Conservation (phyloP, 2,113 vertebrate species). For the Coptodon rendalli region DNA sequence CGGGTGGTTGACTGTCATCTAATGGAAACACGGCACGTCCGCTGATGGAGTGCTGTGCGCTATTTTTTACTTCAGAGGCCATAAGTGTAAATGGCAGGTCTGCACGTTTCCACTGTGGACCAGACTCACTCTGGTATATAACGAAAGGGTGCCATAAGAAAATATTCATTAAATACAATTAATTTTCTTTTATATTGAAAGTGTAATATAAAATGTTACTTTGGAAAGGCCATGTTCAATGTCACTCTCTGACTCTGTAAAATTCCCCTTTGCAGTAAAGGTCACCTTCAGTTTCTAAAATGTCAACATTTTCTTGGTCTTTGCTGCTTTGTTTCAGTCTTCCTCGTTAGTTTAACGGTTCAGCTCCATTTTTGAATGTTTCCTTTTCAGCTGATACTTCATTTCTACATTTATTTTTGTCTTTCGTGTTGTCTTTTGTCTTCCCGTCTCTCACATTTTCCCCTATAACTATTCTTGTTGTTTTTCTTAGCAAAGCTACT, state of each 20-base stretch:
- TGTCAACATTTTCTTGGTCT: neutral
- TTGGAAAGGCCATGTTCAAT: neutral
- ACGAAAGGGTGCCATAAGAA: neutral
- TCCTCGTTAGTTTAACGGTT: neutral
- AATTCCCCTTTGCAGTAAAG: neutral
- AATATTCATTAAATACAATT: neutral
- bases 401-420: neutral
- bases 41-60: neutral
- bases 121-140: neutral
- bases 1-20: constrained; percentile 42
- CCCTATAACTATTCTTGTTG: neutral
- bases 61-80: constrained; percentile 20
- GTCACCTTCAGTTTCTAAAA: neutral
- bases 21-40: constrained; percentile 27
- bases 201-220: neutral
- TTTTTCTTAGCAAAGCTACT: neutral
- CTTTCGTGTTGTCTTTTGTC: neutral
- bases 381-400: neutral
- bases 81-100: neutral
- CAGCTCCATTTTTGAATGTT: neutral
- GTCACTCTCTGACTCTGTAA: neutral
- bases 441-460: neutral
- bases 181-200: neutral
- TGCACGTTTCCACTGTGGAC: neutral
- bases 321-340: neutral